Percentiles rank a stretch among this genome's conserved stretches.
phyloP scores from a whole-genome alignment of 2,888 invertebrate genomes.

The Busseola fusca region DNA sequence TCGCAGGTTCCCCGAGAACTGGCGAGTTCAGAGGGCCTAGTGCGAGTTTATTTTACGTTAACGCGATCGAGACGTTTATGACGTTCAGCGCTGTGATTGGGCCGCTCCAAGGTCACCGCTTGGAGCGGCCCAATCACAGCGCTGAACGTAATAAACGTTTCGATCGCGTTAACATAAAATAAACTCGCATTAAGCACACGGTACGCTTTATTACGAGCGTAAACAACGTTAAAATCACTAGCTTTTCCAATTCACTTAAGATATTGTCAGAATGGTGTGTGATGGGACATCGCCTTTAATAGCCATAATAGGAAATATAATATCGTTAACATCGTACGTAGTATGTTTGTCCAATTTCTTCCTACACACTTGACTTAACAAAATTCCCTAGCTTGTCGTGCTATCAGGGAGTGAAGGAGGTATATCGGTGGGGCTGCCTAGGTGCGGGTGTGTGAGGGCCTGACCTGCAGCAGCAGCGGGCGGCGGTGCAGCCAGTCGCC shows the following conservation, averaged over 20 bases:
- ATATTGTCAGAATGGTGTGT: background rate
- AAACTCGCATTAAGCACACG: too few relatives aligned
- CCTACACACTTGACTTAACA: slow-evolving; percentile 22
- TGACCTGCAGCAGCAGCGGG: slow-evolving; percentile 96
- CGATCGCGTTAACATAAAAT: too few relatives aligned
- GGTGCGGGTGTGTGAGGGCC: slow-evolving; percentile 67
- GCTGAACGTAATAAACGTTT: too few relatives aligned
- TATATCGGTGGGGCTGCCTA: slow-evolving; percentile 23
- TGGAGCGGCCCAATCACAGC: too few relatives aligned
- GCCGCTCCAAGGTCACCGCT: too few relatives aligned
- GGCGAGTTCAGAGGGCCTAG: background rate
- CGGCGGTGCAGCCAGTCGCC: slow-evolving; percentile 91
- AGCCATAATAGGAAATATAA: background rate
- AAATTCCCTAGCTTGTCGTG: background rate
- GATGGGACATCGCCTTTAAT: background rate
- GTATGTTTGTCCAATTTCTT: background rate
- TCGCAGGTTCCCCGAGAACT: background rate
- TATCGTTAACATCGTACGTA: too few relatives aligned
- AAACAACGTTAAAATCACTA: background rate
- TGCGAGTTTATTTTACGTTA: too few relatives aligned
- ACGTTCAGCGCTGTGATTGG: too few relatives aligned
- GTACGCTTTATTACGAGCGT: background rate
- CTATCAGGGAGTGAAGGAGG: slow-evolving; percentile 24
- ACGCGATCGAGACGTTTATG: too few relatives aligned
- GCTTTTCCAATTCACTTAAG: background rate